Base-by-base conservation (phyloP, 2,888 invertebrate genomes). In the Itoplectis maculator region DNA sequence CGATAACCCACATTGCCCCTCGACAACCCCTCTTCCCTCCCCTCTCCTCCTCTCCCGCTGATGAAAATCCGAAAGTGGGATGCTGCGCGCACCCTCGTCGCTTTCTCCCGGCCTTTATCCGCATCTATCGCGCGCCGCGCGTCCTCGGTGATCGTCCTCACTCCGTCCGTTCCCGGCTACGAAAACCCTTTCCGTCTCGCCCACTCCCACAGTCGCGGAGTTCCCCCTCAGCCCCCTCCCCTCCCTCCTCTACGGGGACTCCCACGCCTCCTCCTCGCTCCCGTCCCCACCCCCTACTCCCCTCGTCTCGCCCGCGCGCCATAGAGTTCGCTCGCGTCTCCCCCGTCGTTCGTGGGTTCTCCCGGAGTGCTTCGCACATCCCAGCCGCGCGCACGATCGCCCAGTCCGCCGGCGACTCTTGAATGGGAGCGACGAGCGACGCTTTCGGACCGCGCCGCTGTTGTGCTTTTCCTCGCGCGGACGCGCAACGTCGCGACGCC, bases 391-490 rank as follows among this genome's bases (percentile, higher is more conserved):
- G 84, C 85, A 81, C 86, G 84, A 85, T 79, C 86, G 83, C 85
- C 84, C 91, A 91, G 91, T 91, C 88, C 86, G 89, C 91, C 91
- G 90, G 89, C 90, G 89, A 90, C 91, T 90, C 90, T 90, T 89
- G 87, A 85, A 89, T 86, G 88, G 88, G 88, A 88, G 86, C 82
- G 89, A 90, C 88, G 29, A 29, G 83, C 82, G n/a, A n/a, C n/a
- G 87, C 82, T 85, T 88, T 81, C 85, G 83, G 84, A 84, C 81
- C 74, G 65, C 59, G 54, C 66, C 63, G 72, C 80, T 69, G 73
- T 63, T 42, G 29, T 73, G 54, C 42, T 74, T 69, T 78, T 73
- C n/a, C n/a, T n/a, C 66, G 65, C 49, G 20, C 70, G 42, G 63
- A 29, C 59, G 69, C 51, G 20, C 20, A 13, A 5, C 75, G 66